Conservation (phyloP, 1,140 invertebrate species). For the Drosophila subobscura region DNA sequence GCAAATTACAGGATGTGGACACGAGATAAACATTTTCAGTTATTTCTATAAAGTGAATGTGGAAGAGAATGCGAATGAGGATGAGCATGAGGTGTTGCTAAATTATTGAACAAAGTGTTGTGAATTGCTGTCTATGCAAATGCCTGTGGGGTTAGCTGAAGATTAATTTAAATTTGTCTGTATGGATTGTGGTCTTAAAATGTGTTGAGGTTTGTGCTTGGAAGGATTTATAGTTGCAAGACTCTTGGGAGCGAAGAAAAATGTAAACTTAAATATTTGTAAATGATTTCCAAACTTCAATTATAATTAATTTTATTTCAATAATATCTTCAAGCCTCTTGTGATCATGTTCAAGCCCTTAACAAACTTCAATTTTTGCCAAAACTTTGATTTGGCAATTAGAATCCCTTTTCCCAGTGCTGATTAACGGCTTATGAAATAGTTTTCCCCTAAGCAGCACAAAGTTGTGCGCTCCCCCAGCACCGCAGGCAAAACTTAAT, state of each 20-base stretch:
- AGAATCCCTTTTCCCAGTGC: too few species aligned
- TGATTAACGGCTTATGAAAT: too few species aligned
- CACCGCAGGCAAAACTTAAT: slow-evolving; percentile 6
- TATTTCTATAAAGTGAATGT: not conserved
- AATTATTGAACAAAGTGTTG: slow-evolving; percentile 39
- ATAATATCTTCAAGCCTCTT: too few species aligned
- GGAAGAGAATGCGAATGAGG: too few species aligned
- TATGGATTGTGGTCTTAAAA: slow-evolving; percentile 4
- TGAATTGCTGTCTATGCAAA: slow-evolving; percentile 3
- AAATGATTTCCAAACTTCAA: too few species aligned
- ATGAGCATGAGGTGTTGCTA: slow-evolving; percentile 21
- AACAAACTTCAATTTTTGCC: too few species aligned
- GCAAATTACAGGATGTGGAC: slow-evolving; percentile 35
- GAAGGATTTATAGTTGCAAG: not conserved
- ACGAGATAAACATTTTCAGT: slow-evolving; percentile 7
- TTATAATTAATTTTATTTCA: too few species aligned
- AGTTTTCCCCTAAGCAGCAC: not conserved
- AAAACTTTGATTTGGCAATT: too few species aligned
- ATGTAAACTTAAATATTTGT: too few species aligned
- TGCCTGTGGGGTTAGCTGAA: not conserved
- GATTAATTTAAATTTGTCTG: slow-evolving; percentile 16
- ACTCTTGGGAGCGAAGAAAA: not conserved
- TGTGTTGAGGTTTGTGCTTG: not conserved
- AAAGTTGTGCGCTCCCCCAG: not conserved
- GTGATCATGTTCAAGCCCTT: too few species aligned